Evolutionary conservation across 2,113 vertebrate species (phyloP).

Genomic region (Microtus oregoni): DNA sequence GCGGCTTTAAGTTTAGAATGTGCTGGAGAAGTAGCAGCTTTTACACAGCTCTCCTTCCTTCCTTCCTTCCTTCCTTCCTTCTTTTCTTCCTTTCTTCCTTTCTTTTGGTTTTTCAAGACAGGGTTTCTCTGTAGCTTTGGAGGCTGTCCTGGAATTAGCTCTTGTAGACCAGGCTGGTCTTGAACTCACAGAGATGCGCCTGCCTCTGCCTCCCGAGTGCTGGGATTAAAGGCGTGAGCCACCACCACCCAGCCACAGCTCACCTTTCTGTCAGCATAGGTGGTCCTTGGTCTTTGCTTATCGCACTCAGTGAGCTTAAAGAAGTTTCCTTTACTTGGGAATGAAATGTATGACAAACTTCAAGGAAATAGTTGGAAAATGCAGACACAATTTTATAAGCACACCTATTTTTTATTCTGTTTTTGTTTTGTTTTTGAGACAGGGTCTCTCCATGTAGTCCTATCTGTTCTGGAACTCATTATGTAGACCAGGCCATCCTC

Average conservation of each 20-base stretch:
- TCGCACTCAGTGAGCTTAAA: constrained; percentile 74
- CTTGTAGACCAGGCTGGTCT: no score
- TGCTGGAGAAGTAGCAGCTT: neutral
- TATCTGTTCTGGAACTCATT: neutral
- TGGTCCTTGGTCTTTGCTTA: constrained; percentile 12
- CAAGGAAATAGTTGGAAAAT: constrained; percentile 84
- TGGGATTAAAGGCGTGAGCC: no score
- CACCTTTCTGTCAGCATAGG: neutral
- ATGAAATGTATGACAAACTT: constrained; percentile 84
- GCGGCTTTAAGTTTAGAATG: neutral
- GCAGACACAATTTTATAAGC: constrained; percentile 81
- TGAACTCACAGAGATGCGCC: no score
- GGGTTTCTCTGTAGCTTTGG: no score
- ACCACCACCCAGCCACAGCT: neutral
- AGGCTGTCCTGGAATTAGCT: no score
- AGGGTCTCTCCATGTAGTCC: neutral
- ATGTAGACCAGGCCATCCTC: neutral
- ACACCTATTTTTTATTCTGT: constrained; percentile 41
- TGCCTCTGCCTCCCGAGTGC: no score
- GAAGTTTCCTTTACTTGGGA: constrained; percentile 80
- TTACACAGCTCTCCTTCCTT: neutral
- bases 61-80: no score
- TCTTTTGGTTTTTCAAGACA: no score
- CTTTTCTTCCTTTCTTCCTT: no score
- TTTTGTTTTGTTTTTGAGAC: neutral